Conservation (phyloP, 2,113 vertebrate species). For the Corvus moneduloides region DNA sequence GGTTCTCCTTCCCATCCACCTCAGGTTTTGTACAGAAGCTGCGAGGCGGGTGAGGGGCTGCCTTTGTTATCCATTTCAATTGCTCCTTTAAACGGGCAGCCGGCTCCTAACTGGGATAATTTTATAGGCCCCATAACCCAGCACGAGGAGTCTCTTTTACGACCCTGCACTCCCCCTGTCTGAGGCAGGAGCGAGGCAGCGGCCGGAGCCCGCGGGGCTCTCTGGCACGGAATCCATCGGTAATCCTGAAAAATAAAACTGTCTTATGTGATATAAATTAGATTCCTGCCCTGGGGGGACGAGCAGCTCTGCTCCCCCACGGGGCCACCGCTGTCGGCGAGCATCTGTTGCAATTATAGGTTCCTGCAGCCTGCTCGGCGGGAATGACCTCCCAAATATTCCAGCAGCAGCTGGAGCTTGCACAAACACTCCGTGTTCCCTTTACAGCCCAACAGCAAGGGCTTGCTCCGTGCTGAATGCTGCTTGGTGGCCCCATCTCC, state of each 20-base stretch:
- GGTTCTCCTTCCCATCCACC: not conserved
- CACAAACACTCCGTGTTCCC: not conserved
- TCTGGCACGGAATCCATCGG: not conserved
- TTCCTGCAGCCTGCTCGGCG: not conserved
- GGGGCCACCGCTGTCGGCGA: not conserved
- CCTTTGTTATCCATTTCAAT: not conserved
- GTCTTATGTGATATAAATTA: slow-evolving; percentile 44
- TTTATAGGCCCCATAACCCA: slow-evolving; percentile 42
- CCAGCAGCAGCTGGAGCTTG: not conserved
- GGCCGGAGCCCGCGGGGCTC: not conserved
- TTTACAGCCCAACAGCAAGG: not conserved
- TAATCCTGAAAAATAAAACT: slow-evolving; percentile 46
- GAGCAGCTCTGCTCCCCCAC: not conserved
- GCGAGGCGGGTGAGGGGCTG: not conserved
- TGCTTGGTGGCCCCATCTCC: not conserved
- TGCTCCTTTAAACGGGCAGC: not conserved
- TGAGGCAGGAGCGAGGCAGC: not conserved
- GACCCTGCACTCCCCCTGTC: not conserved
- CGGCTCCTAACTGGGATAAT: not conserved
- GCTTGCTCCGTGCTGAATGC: not conserved
- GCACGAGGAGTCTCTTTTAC: not conserved
- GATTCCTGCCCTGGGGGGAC: not conserved
- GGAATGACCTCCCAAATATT: not conserved
- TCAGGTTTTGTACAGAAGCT: not conserved
- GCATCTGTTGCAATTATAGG: slow-evolving; percentile 31